A percentile compares a stretch with the other conserved stretches of the same genome.
phyloP scores from a whole-genome alignment of 2,113 vertebrate genomes.

The Poeciliopsis occidentalis region DNA sequence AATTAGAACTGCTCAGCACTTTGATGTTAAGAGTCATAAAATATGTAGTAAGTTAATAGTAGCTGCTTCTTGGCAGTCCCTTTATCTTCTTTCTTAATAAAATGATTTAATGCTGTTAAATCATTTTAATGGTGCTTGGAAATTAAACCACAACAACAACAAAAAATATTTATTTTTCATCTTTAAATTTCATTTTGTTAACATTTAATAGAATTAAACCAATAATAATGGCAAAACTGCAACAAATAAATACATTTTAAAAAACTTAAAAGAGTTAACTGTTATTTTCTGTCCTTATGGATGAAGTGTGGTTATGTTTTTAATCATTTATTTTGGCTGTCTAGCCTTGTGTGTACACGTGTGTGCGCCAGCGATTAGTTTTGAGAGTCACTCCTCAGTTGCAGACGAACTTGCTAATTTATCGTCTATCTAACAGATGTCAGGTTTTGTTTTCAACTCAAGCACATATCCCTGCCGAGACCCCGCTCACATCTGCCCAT shows the following conservation, averaged over 20 bases:
- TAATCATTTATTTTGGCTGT: no score
- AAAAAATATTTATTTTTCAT: no score
- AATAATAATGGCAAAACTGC: neutral
- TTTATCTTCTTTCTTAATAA: constrained; percentile 11
- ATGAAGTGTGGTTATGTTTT: constrained; percentile 36
- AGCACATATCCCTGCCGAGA: constrained; percentile 22
- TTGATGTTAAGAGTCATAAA: constrained; percentile 26
- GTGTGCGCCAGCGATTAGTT: constrained; percentile 48
- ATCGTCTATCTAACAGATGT: constrained; percentile 71
- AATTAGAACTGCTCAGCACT: constrained; percentile 2
- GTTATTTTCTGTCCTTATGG: constrained; percentile 3
- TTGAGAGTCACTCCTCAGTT: constrained; percentile 63
- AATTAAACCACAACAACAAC: neutral
- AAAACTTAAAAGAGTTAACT: no score
- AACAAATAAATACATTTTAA: no score
- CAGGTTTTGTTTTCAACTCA: constrained; percentile 37
- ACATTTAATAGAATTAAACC: neutral
- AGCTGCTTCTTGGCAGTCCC: constrained; percentile 14
- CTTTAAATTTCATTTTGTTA: no score
- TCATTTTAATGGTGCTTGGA: neutral
- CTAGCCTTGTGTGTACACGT: neutral
- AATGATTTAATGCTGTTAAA: constrained; percentile 11
- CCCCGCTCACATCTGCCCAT: constrained; percentile 47
- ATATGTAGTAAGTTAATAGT: constrained; percentile 33
- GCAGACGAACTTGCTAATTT: constrained; percentile 62